phyloP scores from a whole-genome alignment of 2,113 vertebrate species.

The Passer montanus region DNA sequence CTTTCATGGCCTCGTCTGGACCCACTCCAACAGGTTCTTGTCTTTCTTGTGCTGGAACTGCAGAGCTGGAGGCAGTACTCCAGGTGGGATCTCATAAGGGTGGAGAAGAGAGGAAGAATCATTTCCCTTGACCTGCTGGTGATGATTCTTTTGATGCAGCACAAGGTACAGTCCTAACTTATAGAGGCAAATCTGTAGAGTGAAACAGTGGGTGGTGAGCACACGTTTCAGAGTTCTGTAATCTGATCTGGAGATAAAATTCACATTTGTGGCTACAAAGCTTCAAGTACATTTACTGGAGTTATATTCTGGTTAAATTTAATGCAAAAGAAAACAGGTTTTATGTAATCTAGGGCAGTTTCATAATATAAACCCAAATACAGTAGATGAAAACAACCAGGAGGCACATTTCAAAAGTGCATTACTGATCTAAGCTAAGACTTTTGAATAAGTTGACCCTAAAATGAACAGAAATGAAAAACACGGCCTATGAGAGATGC shows the following conservation, averaged over 20 bases:
- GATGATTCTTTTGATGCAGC: background rate
- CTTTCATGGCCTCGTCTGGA: accelerated
- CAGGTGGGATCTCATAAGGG: background rate
- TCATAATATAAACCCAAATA: background rate
- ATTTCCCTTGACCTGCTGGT: background rate
- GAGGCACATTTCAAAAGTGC: background rate
- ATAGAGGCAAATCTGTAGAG: background rate
- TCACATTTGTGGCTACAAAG: background rate
- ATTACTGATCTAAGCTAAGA: background rate
- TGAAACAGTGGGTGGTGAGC: background rate
- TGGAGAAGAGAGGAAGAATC: background rate
- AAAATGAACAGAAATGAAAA: background rate
- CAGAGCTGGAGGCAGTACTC: accelerated
- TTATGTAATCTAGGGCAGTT: background rate
- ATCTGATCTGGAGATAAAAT: background rate
- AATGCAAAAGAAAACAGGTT: background rate
- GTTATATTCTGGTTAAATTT: background rate
- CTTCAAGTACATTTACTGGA: background rate
- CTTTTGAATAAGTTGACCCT: background rate
- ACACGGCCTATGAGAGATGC: background rate
- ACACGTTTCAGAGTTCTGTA: background rate
- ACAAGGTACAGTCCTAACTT: background rate
- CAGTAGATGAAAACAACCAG: background rate
- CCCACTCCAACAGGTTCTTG: accelerated
- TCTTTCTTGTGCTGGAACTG: background rate